Evolutionary conservation across 92 coral and sea anemone genomes (phyloP).

Genomic region (Hydrozoanthus gracilis): DNA sequence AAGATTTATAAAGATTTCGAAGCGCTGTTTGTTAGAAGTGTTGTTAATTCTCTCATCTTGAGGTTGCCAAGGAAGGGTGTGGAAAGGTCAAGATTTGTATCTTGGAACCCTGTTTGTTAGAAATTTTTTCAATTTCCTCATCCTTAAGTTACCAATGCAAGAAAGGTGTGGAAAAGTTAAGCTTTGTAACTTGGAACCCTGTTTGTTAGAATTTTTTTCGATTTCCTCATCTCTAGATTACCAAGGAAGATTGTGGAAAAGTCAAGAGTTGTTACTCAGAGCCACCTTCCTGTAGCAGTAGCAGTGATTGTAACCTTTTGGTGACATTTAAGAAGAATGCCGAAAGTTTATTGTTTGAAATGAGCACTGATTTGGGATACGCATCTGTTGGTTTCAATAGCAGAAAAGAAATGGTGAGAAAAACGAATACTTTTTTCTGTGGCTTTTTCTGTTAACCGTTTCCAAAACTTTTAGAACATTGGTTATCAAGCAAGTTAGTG

Average conservation of each 20-base stretch:
- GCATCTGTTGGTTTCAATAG: conserved; percentile 76
- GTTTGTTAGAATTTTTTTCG: neutral
- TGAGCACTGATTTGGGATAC: conserved; percentile 62
- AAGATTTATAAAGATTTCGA: too few relatives aligned
- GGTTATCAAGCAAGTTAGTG: too few relatives aligned
- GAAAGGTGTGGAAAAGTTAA: conserved; percentile 64
- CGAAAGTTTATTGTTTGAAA: conserved; percentile 66
- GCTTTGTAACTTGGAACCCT: conserved; percentile 79
- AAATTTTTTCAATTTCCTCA: neutral
- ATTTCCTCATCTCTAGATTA: conserved; percentile 41
- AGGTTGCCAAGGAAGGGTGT: conserved; percentile 70
- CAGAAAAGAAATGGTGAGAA: conserved; percentile 73
- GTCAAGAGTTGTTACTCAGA: conserved; percentile 73
- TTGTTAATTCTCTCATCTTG: neutral
- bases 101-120: conserved; percentile 44
- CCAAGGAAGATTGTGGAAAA: conserved; percentile 68
- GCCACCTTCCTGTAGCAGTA: conserved; percentile 64
- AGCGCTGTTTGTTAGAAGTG: neutral
- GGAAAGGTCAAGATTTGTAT: conserved; percentile 62
- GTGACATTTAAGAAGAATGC: conserved; percentile 69
- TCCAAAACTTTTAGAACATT: too few relatives aligned
- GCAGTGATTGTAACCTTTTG: conserved; percentile 69
- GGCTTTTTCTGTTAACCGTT: neutral
- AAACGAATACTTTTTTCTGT: neutral
- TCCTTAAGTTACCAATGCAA: conserved; percentile 61